Conservation (phyloP, 2,888 invertebrate species). For the Erebia aethiops region DNA sequence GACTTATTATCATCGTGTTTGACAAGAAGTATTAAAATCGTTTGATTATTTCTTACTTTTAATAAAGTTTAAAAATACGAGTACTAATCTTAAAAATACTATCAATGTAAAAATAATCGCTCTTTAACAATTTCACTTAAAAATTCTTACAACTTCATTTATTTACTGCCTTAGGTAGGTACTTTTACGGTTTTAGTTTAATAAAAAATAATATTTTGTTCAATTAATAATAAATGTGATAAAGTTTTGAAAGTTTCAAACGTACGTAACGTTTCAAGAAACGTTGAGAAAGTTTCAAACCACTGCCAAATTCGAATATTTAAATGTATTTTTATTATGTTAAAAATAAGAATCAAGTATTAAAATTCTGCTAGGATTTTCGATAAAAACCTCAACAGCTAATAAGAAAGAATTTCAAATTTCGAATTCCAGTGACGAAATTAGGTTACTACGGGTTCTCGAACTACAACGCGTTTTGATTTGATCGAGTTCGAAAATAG, state of each 20-base stretch:
- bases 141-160: too few species aligned
- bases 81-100: too few species aligned
- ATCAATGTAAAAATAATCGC: too few species aligned
- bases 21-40: too few species aligned
- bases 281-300: neutral
- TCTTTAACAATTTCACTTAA: too few species aligned
- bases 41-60: too few species aligned
- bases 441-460: slow-evolving; percentile 46
- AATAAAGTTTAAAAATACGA: too few species aligned
- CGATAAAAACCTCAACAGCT: slow-evolving; percentile 7
- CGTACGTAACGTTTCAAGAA: too few species aligned
- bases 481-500: slow-evolving; percentile 63
- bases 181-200: neutral
- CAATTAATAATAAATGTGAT: neutral
- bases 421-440: slow-evolving; percentile 37
- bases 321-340: neutral
- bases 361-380: neutral
- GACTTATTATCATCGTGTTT: too few species aligned
- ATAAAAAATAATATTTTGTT: too few species aligned
- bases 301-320: neutral
- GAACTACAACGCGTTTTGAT: slow-evolving; percentile 42
- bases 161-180: neutral
- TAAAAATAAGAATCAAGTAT: neutral
- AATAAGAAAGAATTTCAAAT: slow-evolving; percentile 27
- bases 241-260: neutral